Evolutionary conservation across 2,797 vertebrate genomes (phyloP).

Genomic region (Hafferia zeledoni): DNA sequence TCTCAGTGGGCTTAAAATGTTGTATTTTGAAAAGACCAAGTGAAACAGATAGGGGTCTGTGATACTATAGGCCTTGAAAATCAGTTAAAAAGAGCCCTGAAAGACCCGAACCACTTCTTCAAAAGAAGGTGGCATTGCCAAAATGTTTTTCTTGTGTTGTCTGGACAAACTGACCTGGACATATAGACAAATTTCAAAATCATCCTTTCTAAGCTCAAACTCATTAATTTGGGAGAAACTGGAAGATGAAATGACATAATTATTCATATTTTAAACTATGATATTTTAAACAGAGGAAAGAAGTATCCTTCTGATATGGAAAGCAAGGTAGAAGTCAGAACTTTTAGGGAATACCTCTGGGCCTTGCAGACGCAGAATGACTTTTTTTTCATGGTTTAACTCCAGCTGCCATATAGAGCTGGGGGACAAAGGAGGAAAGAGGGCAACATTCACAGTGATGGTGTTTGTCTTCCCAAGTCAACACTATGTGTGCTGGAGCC

Average conservation of each 20-base stretch:
- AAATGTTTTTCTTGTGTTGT: not conserved
- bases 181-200: not conserved
- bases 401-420: not conserved
- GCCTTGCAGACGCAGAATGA: not conserved
- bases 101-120: not conserved
- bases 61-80: not conserved
- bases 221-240: not conserved
- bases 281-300: not conserved
- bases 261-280: not conserved
- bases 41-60: not conserved
- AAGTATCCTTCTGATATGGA: not conserved
- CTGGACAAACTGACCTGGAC: not conserved
- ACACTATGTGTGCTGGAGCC: rapidly evolving
- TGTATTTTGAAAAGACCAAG: not conserved
- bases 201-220: not conserved
- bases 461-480: not conserved
- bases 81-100: not conserved
- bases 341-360: not conserved
- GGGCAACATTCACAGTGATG: not conserved
- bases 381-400: not conserved
- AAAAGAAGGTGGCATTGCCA: not conserved
- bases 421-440: not conserved
- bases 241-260: not conserved
- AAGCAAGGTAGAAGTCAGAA: not conserved
- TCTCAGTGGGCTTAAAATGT: not conserved